These are phyloP conservation scores for Myotis pilosus DNA, from an alignment of 2,797 vertebrate genomes.

Conservation along the genomic window DNA sequence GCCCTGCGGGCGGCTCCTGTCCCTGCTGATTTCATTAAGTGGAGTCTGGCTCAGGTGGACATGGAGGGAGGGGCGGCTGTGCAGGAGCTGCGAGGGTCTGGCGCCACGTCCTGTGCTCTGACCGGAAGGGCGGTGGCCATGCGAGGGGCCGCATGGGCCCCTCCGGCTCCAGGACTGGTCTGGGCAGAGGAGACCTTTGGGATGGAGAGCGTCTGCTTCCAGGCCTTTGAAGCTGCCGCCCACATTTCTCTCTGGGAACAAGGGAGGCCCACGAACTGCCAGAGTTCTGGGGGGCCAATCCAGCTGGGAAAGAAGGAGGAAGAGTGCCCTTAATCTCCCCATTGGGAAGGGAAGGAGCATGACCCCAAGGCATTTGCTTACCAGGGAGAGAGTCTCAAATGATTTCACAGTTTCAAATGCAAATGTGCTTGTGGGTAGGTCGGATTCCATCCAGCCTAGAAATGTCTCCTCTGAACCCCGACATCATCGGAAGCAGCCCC, in stretches of 20 bases:
- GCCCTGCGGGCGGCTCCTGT: slow-evolving; percentile 27
- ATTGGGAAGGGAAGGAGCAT: background rate
- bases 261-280: background rate
- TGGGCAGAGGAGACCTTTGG: background rate
- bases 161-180: background rate
- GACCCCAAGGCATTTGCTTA: background rate
- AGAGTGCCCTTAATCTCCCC: background rate
- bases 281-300: background rate
- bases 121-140: background rate
- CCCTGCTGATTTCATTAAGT: slow-evolving; percentile 49
- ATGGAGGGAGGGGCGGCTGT: background rate
- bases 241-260: background rate
- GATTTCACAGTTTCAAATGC: background rate
- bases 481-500: background rate
- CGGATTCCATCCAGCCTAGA: background rate
- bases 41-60: slow-evolving; percentile 17
- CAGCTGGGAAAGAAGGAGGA: background rate
- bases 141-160: background rate
- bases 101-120: background rate
- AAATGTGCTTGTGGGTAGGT: background rate
- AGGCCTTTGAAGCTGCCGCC: background rate
- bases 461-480: too few relatives aligned
- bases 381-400: background rate
- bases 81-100: slow-evolving; percentile 9
- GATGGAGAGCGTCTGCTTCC: background rate